Evolutionary conservation across 2,113 vertebrate genomes (phyloP).

Genomic region (Microcebus murinus): DNA sequence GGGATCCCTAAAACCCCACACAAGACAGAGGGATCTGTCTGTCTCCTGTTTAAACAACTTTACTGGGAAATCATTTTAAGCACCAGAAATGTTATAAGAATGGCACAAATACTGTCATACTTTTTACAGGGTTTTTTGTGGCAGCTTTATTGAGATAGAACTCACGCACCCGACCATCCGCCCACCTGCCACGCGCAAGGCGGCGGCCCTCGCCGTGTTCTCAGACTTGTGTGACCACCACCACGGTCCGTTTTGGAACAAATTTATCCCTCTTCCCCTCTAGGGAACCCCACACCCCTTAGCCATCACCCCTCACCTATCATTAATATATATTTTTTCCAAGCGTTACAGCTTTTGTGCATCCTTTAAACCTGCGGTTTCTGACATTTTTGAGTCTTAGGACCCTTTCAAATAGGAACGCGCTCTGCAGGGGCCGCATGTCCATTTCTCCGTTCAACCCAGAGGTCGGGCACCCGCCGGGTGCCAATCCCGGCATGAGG

Average conservation of each 20-base stretch:
- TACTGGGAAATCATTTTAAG: not conserved
- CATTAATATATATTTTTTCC: not conserved
- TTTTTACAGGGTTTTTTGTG: too few relatives aligned
- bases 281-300: not conserved
- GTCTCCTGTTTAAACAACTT: not conserved
- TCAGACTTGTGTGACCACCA: not conserved
- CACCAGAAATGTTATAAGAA: not conserved
- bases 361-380: not conserved
- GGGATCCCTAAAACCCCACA: not conserved
- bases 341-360: not conserved
- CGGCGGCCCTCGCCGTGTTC: not conserved
- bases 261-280: not conserved
- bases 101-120: rapidly evolving
- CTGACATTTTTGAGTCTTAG: not conserved
- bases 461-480: rapidly evolving
- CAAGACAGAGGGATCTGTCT: not conserved
- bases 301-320: not conserved
- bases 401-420: not conserved
- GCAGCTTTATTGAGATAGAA: rapidly evolving
- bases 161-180: rapidly evolving
- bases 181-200: rapidly evolving
- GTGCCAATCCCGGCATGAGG: rapidly evolving
- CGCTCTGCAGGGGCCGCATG: not conserved
- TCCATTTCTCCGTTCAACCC: rapidly evolving
- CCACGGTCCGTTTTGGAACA: not conserved